Conservation (phyloP, 2,888 invertebrate species). For the Onthophagus sagittarius region DNA sequence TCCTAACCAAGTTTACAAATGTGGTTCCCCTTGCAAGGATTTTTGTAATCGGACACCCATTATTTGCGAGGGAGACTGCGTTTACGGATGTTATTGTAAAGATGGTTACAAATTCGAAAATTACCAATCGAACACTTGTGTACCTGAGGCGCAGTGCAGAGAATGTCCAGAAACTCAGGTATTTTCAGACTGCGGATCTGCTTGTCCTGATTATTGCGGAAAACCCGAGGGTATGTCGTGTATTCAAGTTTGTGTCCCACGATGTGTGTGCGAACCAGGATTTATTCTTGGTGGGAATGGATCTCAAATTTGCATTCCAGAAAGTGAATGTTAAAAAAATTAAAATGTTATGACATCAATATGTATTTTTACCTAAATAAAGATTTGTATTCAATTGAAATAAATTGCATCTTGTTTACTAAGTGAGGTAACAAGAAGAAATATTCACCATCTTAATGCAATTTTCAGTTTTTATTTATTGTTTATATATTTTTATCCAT, state of each 20-base stretch:
- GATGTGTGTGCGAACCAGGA: neutral
- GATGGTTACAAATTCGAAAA: constrained; percentile 14
- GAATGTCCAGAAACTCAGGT: constrained; percentile 13
- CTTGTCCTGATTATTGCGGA: constrained; percentile 8
- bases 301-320: neutral
- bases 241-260: neutral
- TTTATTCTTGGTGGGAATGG: neutral
- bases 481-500: too few species aligned
- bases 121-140: neutral
- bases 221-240: neutral
- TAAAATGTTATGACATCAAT: too few species aligned
- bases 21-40: constrained; percentile 14
- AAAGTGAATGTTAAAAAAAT: neutral
- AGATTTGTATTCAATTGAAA: too few species aligned
- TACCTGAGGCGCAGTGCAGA: neutral
- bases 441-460: too few species aligned
- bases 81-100: constrained; percentile 9
- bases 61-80: neutral
- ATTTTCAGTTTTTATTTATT: too few species aligned
- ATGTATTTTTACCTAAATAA: too few species aligned
- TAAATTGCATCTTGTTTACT: too few species aligned
- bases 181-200: constrained; percentile 13
- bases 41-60: neutral
- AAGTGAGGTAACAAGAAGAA: too few species aligned
- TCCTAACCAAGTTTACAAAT: constrained; percentile 17